A percentile compares a stretch with the other conserved stretches of the same genome.
Evolutionary conservation across 2,113 vertebrate species (phyloP).

Genomic region (Forbesichthys agassizii): DNA sequence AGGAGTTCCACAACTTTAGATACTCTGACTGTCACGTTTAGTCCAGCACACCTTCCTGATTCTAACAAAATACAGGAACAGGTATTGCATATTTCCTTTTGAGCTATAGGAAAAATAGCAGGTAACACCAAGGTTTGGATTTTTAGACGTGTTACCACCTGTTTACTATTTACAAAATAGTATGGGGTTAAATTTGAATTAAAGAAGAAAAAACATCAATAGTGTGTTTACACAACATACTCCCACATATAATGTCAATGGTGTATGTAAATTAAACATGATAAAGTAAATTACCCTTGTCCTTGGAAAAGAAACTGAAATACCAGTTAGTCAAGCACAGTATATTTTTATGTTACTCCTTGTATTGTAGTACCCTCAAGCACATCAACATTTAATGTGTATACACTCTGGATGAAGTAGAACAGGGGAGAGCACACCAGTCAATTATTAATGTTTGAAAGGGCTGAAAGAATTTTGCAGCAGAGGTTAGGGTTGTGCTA

Average conservation of each 20-base stretch:
- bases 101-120: too few species aligned
- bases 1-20: slow-evolving; percentile 56
- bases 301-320: neutral
- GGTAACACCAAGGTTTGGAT: too few species aligned
- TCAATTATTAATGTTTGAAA: slow-evolving; percentile 79
- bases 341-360: slow-evolving; percentile 6
- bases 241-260: too few species aligned
- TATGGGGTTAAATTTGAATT: neutral
- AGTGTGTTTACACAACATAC: too few species aligned
- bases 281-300: too few species aligned
- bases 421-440: slow-evolving; percentile 48
- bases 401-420: slow-evolving; percentile 55
- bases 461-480: slow-evolving; percentile 58
- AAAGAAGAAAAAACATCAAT: neutral
- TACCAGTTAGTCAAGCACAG: neutral
- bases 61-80: too few species aligned
- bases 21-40: slow-evolving; percentile 18
- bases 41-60: too few species aligned
- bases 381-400: slow-evolving; percentile 66
- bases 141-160: too few species aligned
- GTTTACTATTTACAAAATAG: too few species aligned
- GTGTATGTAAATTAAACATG: too few species aligned
- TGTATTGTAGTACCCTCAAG: slow-evolving; percentile 35
- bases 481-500: slow-evolving; percentile 31
- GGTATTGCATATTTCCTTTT: too few species aligned